phyloP scores from a whole-genome alignment of 2,113 vertebrate species.

The Protomyctophum bolini region DNA sequence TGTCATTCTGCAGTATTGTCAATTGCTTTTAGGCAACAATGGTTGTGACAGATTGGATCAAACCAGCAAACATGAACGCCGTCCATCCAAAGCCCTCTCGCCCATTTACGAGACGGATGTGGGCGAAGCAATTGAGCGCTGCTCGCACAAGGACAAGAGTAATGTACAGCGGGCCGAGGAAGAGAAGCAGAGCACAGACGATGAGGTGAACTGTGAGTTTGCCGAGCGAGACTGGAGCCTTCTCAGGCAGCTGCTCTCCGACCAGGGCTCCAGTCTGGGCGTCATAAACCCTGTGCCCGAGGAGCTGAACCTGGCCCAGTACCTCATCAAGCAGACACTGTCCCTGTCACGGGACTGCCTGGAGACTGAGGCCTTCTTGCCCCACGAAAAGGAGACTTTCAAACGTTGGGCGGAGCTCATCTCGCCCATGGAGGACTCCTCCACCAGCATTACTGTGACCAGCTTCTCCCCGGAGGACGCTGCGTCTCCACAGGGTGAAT shows the following conservation, averaged over 20 bases:
- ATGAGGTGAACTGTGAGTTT: slow-evolving; percentile 77
- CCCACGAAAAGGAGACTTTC: slow-evolving; percentile 85
- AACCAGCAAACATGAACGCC: slow-evolving; percentile 92
- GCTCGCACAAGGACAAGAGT: slow-evolving; percentile 82
- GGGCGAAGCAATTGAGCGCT: slow-evolving; percentile 88
- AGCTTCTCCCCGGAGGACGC: slow-evolving; percentile 97
- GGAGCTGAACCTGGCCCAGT: slow-evolving; percentile 97
- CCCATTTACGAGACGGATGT: slow-evolving; percentile 97
- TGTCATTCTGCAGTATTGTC: slow-evolving; percentile 99
- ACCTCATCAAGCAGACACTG: slow-evolving; percentile 97
- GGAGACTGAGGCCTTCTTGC: slow-evolving; percentile 84
- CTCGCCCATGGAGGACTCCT: slow-evolving; percentile 91
- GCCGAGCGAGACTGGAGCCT: slow-evolving; percentile 95
- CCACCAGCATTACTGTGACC: slow-evolving; percentile 93
- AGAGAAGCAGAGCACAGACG: slow-evolving; percentile 68
- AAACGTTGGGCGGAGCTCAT: slow-evolving; percentile 94
- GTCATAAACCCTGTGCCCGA: slow-evolving; percentile 94
- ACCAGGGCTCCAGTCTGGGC: slow-evolving; percentile 90
- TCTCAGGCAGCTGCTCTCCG: slow-evolving; percentile 91
- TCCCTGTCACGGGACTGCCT: slow-evolving; percentile 91
- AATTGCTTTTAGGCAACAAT: slow-evolving; percentile 99
- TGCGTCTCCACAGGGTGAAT: slow-evolving; percentile 95
- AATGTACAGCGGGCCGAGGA: slow-evolving; percentile 78
- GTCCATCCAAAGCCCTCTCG: slow-evolving; percentile 95
- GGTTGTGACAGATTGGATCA: slow-evolving; percentile 98